phyloP scores from a whole-genome alignment of 2,797 vertebrate genomes.

The Smutsia gigantea region DNA sequence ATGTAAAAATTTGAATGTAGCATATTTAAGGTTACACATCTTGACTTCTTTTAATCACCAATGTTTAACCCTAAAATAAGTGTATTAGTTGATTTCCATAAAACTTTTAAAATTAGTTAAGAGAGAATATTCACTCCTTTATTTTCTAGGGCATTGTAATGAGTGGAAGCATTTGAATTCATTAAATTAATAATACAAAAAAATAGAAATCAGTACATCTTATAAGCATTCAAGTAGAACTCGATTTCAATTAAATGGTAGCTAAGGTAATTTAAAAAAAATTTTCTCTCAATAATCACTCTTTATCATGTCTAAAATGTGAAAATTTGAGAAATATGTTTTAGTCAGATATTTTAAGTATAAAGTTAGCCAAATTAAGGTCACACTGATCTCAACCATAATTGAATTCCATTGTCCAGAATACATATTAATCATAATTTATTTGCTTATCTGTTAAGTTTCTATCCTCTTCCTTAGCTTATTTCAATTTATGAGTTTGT shows the following conservation, averaged over 20 bases:
- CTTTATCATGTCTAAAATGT: background rate
- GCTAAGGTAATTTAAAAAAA: background rate
- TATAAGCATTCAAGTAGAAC: background rate
- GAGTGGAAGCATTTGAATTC: background rate
- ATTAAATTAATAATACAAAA: conserved; percentile 29
- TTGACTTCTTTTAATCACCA: background rate
- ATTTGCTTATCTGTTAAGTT: background rate
- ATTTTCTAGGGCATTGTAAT: conserved; percentile 1
- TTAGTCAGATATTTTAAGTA: background rate
- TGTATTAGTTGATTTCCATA: background rate
- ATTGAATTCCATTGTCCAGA: background rate
- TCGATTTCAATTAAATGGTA: background rate
- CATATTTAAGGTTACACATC: background rate
- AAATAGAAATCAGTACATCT: background rate
- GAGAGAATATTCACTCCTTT: background rate
- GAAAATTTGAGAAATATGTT: background rate
- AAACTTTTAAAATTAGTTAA: background rate
- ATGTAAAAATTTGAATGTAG: conserved; percentile 36
- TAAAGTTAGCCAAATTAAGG: background rate
- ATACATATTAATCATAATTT: background rate
- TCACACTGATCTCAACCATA: background rate
- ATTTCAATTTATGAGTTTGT: background rate
- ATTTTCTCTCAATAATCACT: background rate
- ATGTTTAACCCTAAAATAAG: background rate
- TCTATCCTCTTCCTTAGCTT: background rate